Evolutionary conservation across 2,797 vertebrate species (phyloP), one percentile per base, ranked within the genome.

Genomic region (Danionella dracula): DNA sequence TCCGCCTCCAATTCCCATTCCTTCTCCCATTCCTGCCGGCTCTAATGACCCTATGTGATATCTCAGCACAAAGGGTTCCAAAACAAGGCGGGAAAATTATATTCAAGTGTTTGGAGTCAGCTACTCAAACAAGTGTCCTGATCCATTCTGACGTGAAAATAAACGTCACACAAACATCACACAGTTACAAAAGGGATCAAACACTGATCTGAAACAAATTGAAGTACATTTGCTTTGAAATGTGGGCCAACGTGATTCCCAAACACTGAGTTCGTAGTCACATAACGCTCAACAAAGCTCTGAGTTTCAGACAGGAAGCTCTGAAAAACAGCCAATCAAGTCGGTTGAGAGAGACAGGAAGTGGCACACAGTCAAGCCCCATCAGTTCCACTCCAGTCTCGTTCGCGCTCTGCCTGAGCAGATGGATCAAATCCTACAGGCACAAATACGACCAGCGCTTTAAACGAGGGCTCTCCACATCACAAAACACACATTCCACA

Each of bases 341-440:
- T 53, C n/a, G 35, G 32, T 61, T 37, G 48, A 31, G 46, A 61
- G 69, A 66, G 61, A 41, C 53, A 65, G 64, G 51, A 62, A 35
- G 58, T 65, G 75, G 63, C 66, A 46, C 29, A 23, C 51, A 53
- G 46, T 73, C 68, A 73, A 42, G 41, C 57, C 55, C 65, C 63
- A 62, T 78, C 73, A 72, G 51, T 69, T 78, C 69, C 62, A 65
- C 61, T 76, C 48, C 15, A 27, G 60, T 59, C 54, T 69, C 65
- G 38, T 45, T 53, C 29, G 32, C 12, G 29, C 44, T 72, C 64
- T 51, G 57, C 34, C 68, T 32, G 37, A 64, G 42, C 74, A 70
- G 71, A 76, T 68, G 66, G 62, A 73, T 64, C 57, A 46, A 68
- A 60, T 64, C 57, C 68, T 70, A 59, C 38, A 66, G 71, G 68